Conservation (phyloP, 2,888 invertebrate species). For the Temnothorax unifasciatus region DNA sequence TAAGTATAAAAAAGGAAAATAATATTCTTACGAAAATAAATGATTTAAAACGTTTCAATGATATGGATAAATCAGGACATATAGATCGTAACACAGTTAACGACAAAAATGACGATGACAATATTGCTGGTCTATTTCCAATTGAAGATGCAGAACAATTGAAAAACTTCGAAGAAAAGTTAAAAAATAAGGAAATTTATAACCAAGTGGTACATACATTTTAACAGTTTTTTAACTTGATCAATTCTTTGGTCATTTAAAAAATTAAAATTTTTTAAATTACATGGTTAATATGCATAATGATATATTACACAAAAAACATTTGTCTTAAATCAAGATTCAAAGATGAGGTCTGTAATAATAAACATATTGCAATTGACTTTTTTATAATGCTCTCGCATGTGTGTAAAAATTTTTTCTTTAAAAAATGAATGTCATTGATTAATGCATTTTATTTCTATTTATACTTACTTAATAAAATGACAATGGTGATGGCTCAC, state of each 20-base stretch:
- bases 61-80: background rate
- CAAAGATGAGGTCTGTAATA: too few species aligned
- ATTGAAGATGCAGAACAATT: background rate
- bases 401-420: too few species aligned
- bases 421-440: background rate
- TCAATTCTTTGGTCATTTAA: too few species aligned
- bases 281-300: background rate
- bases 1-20: background rate
- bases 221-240: background rate
- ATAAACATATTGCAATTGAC: too few species aligned
- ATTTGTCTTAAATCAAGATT: too few species aligned
- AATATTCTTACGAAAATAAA: background rate
- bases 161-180: background rate
- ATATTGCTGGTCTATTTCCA: background rate
- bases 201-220: background rate
- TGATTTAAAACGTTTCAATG: background rate
- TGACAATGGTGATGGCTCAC: too few species aligned
- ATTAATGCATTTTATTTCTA: background rate
- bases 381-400: background rate
- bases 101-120: background rate
- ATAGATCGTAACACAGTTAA: too few species aligned
- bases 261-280: too few species aligned
- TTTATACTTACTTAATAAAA: background rate
- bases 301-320: too few species aligned
- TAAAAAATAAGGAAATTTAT: background rate